These are phyloP conservation scores for Gymnocypris eckloni DNA, from an alignment of 2,797 vertebrate genomes.

Conservation along the genomic window DNA sequence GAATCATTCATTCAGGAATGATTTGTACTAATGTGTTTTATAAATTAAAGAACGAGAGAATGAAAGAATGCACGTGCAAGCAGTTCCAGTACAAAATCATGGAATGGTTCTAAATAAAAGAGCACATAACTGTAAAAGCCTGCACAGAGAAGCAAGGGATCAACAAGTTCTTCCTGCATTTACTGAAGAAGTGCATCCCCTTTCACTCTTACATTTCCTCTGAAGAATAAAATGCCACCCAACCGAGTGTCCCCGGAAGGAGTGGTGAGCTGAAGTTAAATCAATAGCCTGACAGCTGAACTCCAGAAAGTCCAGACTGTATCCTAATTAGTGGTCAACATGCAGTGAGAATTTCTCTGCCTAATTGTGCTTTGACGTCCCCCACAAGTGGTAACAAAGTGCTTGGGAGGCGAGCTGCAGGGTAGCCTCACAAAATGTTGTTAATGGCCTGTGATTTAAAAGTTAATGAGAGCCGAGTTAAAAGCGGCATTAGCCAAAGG, in stretches of 20 bases:
- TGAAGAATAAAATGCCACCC: conserved; percentile 45
- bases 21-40: neutral
- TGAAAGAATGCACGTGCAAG: neutral
- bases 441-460: conserved; percentile 81
- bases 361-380: conserved; percentile 78
- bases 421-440: conserved; percentile 79
- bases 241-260: conserved; percentile 59
- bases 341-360: conserved; percentile 65
- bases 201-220: neutral
- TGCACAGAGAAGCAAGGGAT: conserved; percentile 40
- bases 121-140: neutral
- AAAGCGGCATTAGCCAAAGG: conserved; percentile 82
- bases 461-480: conserved; percentile 82
- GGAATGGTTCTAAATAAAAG: neutral
- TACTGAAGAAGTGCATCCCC: neutral
- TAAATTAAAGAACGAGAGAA: neutral
- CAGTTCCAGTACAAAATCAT: neutral
- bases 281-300: conserved; percentile 76
- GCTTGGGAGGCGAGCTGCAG: conserved; percentile 67
- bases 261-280: conserved; percentile 68
- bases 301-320: conserved; percentile 70
- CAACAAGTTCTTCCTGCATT: conserved; percentile 52
- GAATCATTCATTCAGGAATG: neutral
- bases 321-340: conserved; percentile 75
- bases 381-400: conserved; percentile 64